These are phyloP conservation scores for Cryptoblepharus egeriae DNA, from an alignment of 2,797 vertebrate species.

Conservation along the genomic window DNA sequence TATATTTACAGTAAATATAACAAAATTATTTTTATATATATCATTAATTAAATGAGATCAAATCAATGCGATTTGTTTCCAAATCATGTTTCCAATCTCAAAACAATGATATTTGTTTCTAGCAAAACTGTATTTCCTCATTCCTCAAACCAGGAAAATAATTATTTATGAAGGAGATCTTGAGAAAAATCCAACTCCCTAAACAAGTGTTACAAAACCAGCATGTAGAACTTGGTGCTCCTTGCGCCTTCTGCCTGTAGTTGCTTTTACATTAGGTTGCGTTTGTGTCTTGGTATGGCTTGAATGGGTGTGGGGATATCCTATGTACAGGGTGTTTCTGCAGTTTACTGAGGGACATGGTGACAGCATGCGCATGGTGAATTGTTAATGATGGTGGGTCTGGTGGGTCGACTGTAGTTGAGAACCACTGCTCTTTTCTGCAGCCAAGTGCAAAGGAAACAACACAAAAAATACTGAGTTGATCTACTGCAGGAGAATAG, in stretches of 20 bases:
- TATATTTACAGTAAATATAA: no score
- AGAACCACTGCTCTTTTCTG: conserved; percentile 52
- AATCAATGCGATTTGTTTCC: no score
- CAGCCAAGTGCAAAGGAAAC: conserved; percentile 34
- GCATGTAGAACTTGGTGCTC: conserved; percentile 21
- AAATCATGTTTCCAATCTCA: no score
- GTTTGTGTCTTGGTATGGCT: conserved; percentile 47
- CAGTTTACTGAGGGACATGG: conserved; percentile 19
- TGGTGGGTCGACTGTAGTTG: conserved; percentile 62
- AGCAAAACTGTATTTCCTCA: not conserved
- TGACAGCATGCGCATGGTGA: not conserved
- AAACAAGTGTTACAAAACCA: conserved; percentile 50
- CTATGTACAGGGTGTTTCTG: conserved; percentile 49
- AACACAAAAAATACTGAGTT: conserved; percentile 51
- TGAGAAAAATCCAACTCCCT: not conserved
- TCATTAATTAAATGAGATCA: no score
- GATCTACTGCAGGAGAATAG: conserved; percentile 62
- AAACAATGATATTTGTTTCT: no score
- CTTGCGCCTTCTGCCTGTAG: conserved; percentile 56
- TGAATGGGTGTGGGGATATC: conserved; percentile 28
- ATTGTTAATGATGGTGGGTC: no score
- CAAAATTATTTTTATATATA: no score
- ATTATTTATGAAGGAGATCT: conserved; percentile 8
- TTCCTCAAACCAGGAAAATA: not conserved
- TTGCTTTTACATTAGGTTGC: conserved; percentile 49